A percentile compares a stretch with the other conserved stretches of the same genome.
These are phyloP conservation scores for Melanostoma scalare DNA, from an alignment of 2,888 invertebrate genomes.

Conservation along the genomic window DNA sequence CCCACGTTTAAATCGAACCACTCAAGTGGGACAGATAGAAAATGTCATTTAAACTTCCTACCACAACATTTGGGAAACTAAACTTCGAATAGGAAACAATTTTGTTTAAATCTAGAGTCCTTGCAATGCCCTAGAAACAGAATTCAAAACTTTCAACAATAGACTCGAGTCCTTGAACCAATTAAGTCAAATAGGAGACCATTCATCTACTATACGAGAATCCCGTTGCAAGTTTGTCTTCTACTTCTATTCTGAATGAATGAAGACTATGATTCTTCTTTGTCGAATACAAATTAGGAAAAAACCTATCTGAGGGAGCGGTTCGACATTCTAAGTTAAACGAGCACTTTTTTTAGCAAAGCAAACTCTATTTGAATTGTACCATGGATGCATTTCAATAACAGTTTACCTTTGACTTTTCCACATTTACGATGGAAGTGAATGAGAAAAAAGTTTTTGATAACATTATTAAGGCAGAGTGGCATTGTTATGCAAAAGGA, in stretches of 20 bases:
- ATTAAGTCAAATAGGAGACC: constrained; percentile 8
- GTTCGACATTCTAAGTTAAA: no score
- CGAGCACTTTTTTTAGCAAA: no score
- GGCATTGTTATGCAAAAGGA: not conserved
- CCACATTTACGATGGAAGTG: not conserved
- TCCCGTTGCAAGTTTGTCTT: no score
- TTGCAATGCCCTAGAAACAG: constrained; percentile 4
- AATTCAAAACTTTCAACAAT: not conserved
- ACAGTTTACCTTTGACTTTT: constrained; percentile 1
- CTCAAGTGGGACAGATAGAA: not conserved
- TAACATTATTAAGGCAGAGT: not conserved
- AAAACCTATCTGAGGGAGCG: no score
- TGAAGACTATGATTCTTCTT: no score
- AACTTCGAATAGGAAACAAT: constrained; percentile 27
- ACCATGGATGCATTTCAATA: not conserved
- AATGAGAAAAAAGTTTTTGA: not conserved
- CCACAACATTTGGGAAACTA: constrained; percentile 1
- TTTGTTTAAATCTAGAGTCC: constrained; percentile 6
- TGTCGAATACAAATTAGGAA: no score
- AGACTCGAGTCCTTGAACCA: constrained; percentile 18
- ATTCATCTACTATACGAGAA: no score
- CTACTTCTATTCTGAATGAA: no score
- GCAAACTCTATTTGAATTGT: no score
- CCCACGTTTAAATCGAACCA: not conserved
- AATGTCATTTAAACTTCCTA: constrained; percentile 26